Evolutionary conservation across 2,888 invertebrate species (phyloP).

Genomic region (Eupithecia inturbata): DNA sequence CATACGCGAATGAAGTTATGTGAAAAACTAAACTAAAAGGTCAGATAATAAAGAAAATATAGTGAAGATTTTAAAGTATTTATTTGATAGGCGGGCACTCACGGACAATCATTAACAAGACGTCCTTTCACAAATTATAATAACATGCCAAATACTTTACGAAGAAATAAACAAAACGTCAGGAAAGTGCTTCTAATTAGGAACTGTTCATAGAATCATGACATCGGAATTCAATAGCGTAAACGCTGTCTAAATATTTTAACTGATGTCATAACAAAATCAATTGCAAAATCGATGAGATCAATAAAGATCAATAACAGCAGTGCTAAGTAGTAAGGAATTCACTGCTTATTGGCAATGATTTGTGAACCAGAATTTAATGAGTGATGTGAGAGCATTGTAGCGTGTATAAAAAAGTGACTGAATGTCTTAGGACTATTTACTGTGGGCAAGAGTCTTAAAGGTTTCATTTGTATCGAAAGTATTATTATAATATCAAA

Average conservation of each 20-base stretch:
- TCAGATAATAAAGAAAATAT: neutral
- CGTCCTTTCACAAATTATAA: neutral
- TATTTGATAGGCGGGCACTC: neutral
- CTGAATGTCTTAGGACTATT: no score
- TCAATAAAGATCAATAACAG: neutral
- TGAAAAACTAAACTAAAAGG: neutral
- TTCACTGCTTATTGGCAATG: neutral
- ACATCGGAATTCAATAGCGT: neutral
- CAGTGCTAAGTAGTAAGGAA: neutral
- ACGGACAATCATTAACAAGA: neutral
- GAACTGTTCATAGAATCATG: neutral
- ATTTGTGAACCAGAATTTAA: neutral
- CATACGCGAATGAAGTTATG: no score
- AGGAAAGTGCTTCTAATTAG: neutral
- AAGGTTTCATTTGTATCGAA: no score
- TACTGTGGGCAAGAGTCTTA: no score
- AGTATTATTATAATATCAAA: no score
- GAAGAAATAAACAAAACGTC: neutral
- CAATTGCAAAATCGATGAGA: neutral
- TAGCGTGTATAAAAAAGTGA: no score
- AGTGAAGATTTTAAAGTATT: neutral
- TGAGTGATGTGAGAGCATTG: neutral
- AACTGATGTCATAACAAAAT: slow-evolving; percentile 6
- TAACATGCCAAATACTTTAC: neutral
- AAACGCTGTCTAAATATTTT: neutral